Base-by-base conservation (phyloP, 1,140 invertebrate genomes). In the Homalodisca vitripennis region DNA sequence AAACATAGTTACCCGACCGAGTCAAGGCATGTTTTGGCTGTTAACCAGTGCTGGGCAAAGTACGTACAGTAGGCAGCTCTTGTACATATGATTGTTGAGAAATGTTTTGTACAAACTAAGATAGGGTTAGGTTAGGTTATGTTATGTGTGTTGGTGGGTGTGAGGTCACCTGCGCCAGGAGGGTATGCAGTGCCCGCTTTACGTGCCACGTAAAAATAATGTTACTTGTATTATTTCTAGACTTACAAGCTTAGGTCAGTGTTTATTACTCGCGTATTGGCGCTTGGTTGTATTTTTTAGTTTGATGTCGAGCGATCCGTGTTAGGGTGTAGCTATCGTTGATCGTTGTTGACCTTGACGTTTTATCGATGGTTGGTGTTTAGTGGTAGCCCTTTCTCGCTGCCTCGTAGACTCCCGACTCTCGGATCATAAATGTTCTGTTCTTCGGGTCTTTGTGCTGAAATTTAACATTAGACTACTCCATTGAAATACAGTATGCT, bases 271-370 rank as follows among this genome's bases (percentile, higher is more conserved):
- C 24, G 14, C n/a, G 3, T n/a, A 24, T 60, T 26, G 27, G 24
- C 2, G 55, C 55, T 60, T 60, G 55, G 55, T 60, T 60, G 55
- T 60, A 60, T 60, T 26, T 60, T 60, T 60, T 60, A 22, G 29
- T 22, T 60, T 60, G 26, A 26, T 3, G 26, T 26, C 27, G 24
- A 30, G 55, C 55, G 55, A 24, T 60, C 55, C 6, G 14, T 6
- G 14, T 60, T 60, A 60, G 55, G 55, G 55, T 60, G 27, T 60
- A 60, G 55, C 55, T 60, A 60, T 60, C 55, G 55, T 60, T 60
- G 34, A 10, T n/a, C n/a, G n/a, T n/a, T n/a, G 48, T 51, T 51
- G 48, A 51, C 17, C 6, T 60, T 60, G 55, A 60, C 55, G 55
- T 53, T 53, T 12, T 6, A 22, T 60, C 55, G 55, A 60, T 60